Evolutionary conservation across 2,797 vertebrate species (phyloP).

Genomic region (Tangara arthus): DNA sequence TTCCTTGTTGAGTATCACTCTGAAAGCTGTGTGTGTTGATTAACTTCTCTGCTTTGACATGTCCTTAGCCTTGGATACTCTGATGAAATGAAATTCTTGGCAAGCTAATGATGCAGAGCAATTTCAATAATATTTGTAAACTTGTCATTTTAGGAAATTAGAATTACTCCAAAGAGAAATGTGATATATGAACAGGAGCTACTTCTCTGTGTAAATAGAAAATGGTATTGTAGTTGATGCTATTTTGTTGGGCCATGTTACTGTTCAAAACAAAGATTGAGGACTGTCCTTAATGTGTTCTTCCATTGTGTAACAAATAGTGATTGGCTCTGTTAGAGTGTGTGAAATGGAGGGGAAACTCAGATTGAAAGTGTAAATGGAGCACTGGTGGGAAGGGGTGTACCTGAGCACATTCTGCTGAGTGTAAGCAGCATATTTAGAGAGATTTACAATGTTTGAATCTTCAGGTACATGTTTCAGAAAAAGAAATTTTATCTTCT

Average conservation of each 20-base stretch:
- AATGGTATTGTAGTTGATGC: neutral
- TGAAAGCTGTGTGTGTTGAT: conserved; percentile 16
- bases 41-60: neutral
- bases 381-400: neutral
- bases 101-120: conserved; percentile 38
- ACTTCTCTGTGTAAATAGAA: neutral
- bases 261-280: neutral
- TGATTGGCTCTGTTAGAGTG: neutral
- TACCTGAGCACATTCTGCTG: neutral
- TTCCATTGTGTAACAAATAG: neutral
- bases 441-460: neutral
- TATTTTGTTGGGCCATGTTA: neutral
- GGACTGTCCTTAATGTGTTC: neutral
- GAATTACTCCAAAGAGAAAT: neutral
- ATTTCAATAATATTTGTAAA: conserved; percentile 14
- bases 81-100: conserved; percentile 25
- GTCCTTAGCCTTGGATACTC: conserved; percentile 6
- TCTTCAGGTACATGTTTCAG: neutral
- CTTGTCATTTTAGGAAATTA: conserved; percentile 27
- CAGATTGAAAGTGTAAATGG: neutral
- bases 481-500: neutral
- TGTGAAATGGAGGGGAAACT: neutral
- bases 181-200: neutral
- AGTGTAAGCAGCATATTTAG: neutral
- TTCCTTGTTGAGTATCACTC: neutral